These are phyloP conservation scores for Marmota flaviventris DNA, from an alignment of 2,113 vertebrate genomes.

Conservation along the genomic window DNA sequence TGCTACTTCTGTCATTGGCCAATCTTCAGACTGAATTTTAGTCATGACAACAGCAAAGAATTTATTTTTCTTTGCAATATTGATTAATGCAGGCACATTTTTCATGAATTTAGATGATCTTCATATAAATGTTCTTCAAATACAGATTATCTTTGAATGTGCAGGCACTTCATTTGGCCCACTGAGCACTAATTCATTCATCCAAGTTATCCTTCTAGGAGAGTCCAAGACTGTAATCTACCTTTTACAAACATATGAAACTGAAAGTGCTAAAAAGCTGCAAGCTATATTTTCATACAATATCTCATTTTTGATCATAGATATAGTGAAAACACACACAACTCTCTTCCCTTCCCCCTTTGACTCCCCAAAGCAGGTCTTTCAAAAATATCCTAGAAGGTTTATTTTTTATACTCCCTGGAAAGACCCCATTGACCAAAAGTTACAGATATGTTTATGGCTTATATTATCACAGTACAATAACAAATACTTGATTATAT, in stretches of 20 bases:
- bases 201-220: background rate
- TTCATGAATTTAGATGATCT: conserved; percentile 11
- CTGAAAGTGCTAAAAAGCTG: background rate
- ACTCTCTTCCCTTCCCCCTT: background rate
- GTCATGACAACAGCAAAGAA: background rate
- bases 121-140: background rate
- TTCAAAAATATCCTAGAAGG: background rate
- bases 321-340: background rate
- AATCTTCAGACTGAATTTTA: conserved; percentile 2
- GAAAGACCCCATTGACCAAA: background rate
- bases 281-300: background rate
- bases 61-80: background rate
- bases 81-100: background rate
- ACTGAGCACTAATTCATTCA: background rate
- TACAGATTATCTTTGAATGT: background rate
- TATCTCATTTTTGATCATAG: background rate
- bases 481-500: background rate
- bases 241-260: background rate
- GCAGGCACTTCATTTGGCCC: background rate
- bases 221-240: background rate
- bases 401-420: background rate
- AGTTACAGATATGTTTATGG: background rate
- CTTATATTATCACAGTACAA: background rate
- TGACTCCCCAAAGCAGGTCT: background rate
- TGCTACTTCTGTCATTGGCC: background rate